These are phyloP conservation scores for Gopherus flavomarginatus DNA, from an alignment of 2,113 vertebrate species.

Conservation along the genomic window DNA sequence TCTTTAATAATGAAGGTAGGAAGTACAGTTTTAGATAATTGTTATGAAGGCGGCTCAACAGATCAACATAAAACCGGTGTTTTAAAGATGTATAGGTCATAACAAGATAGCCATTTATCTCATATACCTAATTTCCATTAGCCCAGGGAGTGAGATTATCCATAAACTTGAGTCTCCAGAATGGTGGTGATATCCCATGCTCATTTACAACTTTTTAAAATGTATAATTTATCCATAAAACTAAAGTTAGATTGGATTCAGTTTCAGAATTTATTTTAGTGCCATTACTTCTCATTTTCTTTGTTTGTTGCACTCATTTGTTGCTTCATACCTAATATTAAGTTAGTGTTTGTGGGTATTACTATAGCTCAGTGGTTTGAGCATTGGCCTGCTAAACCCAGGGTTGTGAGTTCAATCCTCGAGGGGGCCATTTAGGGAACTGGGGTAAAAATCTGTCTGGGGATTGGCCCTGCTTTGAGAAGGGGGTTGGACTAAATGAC, in stretches of 20 bases:
- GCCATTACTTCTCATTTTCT: neutral
- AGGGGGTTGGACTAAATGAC: too few relatives aligned
- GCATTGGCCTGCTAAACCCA: too few relatives aligned
- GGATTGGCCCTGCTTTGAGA: too few relatives aligned
- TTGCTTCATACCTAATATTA: neutral
- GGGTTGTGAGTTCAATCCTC: too few relatives aligned
- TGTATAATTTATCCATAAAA: neutral
- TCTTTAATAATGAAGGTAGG: neutral
- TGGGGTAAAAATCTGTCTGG: too few relatives aligned
- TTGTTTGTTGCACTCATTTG: neutral
- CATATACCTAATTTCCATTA: neutral
- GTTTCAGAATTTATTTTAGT: neutral
- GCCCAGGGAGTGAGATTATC: neutral
- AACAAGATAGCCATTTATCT: neutral
- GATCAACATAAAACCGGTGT: neutral
- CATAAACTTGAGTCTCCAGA: neutral
- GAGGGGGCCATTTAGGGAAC: too few relatives aligned
- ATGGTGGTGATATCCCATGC: neutral
- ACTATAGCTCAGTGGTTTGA: neutral
- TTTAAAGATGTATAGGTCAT: neutral
- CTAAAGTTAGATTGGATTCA: neutral
- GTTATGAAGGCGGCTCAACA: constrained; percentile 23
- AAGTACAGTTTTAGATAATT: neutral
- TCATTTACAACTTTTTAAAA: neutral
- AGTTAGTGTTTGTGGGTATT: neutral